Evolutionary conservation across 2,888 invertebrate species (phyloP).

Genomic region (Poecilobothrus nobilitatus): DNA sequence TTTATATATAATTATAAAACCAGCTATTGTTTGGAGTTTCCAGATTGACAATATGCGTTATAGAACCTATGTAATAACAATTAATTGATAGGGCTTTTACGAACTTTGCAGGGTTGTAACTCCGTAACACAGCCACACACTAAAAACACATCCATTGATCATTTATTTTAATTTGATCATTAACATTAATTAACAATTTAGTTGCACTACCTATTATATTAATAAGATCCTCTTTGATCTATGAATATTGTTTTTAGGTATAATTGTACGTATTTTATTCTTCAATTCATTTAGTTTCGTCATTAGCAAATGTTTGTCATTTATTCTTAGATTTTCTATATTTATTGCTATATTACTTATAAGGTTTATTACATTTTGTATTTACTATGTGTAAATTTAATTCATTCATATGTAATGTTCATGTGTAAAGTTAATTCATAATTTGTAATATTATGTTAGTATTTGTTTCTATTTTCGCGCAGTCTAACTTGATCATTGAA

Average conservation of each 20-base stretch:
- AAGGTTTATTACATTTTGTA: slow-evolving; percentile 17
- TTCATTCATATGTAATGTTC: too few relatives aligned
- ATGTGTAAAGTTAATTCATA: too few relatives aligned
- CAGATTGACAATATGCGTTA: too few relatives aligned
- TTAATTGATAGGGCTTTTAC: too few relatives aligned
- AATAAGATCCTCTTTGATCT: not conserved
- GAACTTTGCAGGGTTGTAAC: too few relatives aligned
- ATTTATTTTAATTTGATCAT: slow-evolving; percentile 4
- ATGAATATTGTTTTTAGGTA: slow-evolving; percentile 2
- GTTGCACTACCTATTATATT: not conserved
- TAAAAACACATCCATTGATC: too few relatives aligned
- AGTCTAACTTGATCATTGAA: slow-evolving; percentile 17
- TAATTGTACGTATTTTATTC: slow-evolving; percentile 13
- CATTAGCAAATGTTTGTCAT: slow-evolving; percentile 8
- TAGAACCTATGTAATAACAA: too few relatives aligned
- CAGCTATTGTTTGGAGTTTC: too few relatives aligned
- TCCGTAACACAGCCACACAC: too few relatives aligned
- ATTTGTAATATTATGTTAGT: slow-evolving; percentile 21
- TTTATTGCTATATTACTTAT: slow-evolving; percentile 16
- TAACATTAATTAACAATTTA: not conserved
- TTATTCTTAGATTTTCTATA: slow-evolving; percentile 13
- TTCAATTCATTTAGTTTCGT: slow-evolving; percentile 11
- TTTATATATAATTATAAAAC: too few relatives aligned
- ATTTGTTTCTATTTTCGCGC: slow-evolving; percentile 13
- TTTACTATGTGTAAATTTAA: too few relatives aligned